A percentile compares a stretch with the other conserved stretches of the same genome.
Evolutionary conservation across 2,797 vertebrate genomes (phyloP).

Genomic region (Apodemus agrarius): DNA sequence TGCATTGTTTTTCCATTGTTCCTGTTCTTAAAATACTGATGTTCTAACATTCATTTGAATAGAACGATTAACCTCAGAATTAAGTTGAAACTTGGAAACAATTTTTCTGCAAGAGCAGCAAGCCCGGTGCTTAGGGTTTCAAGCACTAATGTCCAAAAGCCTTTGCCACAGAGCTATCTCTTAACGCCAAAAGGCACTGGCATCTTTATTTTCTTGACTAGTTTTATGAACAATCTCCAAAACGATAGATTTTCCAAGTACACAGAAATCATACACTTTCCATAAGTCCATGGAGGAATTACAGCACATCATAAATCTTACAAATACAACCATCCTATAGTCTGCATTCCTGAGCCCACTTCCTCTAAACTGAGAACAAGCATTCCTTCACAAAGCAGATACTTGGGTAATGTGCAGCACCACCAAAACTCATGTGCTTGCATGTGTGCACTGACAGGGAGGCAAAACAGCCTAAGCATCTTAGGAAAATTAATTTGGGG

Average conservation of each 20-base stretch:
- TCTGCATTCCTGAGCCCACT: conserved; percentile 30
- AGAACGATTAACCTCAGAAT: conserved; percentile 17
- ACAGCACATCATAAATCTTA: conserved; percentile 39
- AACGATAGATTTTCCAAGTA: conserved; percentile 61
- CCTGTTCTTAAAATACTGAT: conserved; percentile 38
- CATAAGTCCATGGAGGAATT: background rate
- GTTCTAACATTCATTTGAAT: conserved; percentile 45
- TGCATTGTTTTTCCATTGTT: background rate
- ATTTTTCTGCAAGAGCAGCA: conserved; percentile 31
- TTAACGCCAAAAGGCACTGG: background rate
- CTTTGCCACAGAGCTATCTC: conserved; percentile 21
- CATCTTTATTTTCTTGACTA: conserved; percentile 56
- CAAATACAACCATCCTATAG: conserved; percentile 4
- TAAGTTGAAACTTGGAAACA: conserved; percentile 48
- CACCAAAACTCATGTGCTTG: conserved; percentile 40
- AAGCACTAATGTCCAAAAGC: conserved; percentile 31
- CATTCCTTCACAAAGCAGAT: conserved; percentile 55
- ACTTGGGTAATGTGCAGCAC: conserved; percentile 10
- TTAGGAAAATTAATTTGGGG: conserved; percentile 73
- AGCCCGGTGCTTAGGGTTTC: background rate
- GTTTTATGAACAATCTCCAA: conserved; percentile 58
- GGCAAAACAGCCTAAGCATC: conserved; percentile 41
- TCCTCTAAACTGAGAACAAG: conserved; percentile 40
- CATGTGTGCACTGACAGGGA: background rate
- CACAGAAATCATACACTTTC: conserved; percentile 36